Evolutionary conservation across 1,140 invertebrate species (phyloP).

Genomic region (Araneus ventricosus): DNA sequence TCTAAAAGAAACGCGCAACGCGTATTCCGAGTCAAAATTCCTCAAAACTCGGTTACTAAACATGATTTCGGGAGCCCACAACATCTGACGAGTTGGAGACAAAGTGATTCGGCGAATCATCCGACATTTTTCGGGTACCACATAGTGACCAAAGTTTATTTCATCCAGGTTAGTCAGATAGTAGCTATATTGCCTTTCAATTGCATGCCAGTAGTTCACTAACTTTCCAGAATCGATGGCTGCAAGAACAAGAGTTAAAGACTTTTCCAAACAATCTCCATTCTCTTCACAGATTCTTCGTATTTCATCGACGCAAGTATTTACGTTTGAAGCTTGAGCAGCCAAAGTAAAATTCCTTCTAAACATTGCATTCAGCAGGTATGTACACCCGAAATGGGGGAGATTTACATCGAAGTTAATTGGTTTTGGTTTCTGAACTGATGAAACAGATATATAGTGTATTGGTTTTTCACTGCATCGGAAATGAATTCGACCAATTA

Average conservation of each 20-base stretch:
- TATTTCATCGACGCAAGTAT: neutral
- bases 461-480: conserved; percentile 49
- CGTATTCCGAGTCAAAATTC: conserved; percentile 77
- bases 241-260: conserved; percentile 25
- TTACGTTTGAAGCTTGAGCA: neutral
- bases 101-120: conserved; percentile 76
- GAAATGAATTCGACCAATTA: conserved; percentile 50
- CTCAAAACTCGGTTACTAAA: conserved; percentile 78
- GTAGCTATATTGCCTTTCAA: conserved; percentile 33
- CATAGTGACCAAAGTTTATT: conserved; percentile 74
- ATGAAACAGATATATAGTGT: conserved; percentile 23
- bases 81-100: conserved; percentile 76
- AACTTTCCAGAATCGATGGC: conserved; percentile 58
- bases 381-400: conserved; percentile 45
- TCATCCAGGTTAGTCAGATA: conserved; percentile 33
- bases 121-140: conserved; percentile 72
- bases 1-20: conserved; percentile 77
- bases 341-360: conserved; percentile 53
- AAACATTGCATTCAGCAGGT: conserved; percentile 54
- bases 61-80: conserved; percentile 78
- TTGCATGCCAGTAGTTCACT: conserved; percentile 42
- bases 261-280: conserved; percentile 36
- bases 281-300: neutral
- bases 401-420: neutral
- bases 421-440: neutral